phyloP scores from a whole-genome alignment of 2,113 vertebrate species.

The Bubo scandiacus region DNA sequence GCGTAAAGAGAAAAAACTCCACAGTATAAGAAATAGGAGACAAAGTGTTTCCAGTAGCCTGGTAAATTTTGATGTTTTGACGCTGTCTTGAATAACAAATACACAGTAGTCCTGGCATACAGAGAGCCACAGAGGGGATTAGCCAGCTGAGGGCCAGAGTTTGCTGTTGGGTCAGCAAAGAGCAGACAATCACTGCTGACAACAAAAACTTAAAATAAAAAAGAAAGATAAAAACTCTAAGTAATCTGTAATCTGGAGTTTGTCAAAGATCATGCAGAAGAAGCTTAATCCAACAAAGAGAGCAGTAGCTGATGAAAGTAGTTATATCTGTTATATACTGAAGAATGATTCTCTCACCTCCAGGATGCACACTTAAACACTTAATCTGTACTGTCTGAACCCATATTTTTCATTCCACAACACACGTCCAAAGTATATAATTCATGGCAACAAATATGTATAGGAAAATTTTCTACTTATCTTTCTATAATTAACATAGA shows the following conservation, averaged over 20 bases:
- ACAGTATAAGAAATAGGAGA: neutral
- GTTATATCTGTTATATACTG: neutral
- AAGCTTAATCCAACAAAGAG: neutral
- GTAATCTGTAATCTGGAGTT: neutral
- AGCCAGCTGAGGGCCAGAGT: neutral
- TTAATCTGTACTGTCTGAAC: neutral
- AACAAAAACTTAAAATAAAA: neutral
- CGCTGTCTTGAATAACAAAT: neutral
- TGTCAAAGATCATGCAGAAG: neutral
- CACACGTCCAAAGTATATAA: neutral
- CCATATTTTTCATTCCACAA: neutral
- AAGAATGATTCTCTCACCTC: neutral
- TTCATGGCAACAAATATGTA: neutral
- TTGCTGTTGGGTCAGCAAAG: neutral
- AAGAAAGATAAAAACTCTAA: neutral
- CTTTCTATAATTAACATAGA: neutral
- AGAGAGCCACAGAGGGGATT: neutral
- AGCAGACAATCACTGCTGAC: neutral
- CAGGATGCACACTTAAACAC: neutral
- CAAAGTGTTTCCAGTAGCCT: neutral
- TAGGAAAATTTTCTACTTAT: neutral
- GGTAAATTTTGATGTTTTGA: neutral
- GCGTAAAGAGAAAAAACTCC: fast-evolving
- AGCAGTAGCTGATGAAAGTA: neutral
- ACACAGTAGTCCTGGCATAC: neutral